phyloP scores from a whole-genome alignment of 2,888 invertebrate species.

The Craniophora ligustri region DNA sequence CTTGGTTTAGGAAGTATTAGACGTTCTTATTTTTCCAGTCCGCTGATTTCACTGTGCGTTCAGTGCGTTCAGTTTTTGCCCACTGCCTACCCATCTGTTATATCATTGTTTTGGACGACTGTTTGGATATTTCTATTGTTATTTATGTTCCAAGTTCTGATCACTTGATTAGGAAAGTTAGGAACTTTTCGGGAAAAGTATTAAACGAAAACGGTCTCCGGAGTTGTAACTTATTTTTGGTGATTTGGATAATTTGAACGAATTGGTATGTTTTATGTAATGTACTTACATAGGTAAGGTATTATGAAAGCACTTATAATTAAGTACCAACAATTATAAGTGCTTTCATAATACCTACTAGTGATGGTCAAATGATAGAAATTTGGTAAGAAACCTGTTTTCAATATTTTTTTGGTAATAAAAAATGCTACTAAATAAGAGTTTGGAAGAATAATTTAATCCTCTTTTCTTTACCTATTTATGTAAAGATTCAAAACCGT shows the following conservation, averaged over 20 bases:
- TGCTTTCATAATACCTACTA: no score
- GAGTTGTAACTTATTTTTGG: slow-evolving; percentile 9
- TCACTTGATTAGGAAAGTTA: slow-evolving; percentile 42
- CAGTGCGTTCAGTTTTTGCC: slow-evolving; percentile 52
- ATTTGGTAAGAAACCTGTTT: no score
- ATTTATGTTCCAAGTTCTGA: slow-evolving; percentile 43
- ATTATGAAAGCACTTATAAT: no score
- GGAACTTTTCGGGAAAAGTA: slow-evolving; percentile 15
- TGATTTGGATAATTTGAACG: background rate
- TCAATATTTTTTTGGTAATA: no score
- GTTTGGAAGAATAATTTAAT: no score
- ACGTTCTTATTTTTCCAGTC: slow-evolving; percentile 63
- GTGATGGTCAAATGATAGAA: no score
- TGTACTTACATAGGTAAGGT: background rate
- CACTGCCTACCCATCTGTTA: slow-evolving; percentile 38
- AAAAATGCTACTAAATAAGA: no score
- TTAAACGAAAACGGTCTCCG: slow-evolving; percentile 13
- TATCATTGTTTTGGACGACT: slow-evolving; percentile 68
- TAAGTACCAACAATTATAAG: no score
- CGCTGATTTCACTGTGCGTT: slow-evolving; percentile 66
- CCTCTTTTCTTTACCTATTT: no score
- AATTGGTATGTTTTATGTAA: slow-evolving; percentile 1
- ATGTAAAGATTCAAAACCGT: no score
- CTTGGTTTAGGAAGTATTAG: slow-evolving; percentile 64
- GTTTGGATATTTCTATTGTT: slow-evolving; percentile 53